Base-by-base conservation (phyloP, 2,888 invertebrate species). In the Eupeodes latifasciatus region DNA sequence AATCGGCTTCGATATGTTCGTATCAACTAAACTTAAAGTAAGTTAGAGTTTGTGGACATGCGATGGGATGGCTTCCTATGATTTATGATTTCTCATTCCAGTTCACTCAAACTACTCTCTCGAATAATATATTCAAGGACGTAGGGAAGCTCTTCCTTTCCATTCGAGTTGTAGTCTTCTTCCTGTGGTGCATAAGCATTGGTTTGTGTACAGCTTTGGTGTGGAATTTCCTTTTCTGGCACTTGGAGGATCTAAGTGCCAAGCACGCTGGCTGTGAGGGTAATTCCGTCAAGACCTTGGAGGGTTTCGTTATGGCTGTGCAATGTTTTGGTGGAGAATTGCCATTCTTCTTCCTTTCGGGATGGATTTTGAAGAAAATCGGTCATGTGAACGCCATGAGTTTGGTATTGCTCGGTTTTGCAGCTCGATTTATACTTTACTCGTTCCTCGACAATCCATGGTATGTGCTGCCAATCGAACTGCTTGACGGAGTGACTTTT, bases 141-240 rank as follows among this genome's bases (percentile, higher is more conserved):
- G 95, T 97, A 0, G 95, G 96, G 0, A 94, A 94, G 66, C 93
- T 98, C 72, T 93, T 98, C 16, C 93, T 94, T 0, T 96, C 97
- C 4, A 86, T 95, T 10, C 95, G 96, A 0, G 96, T 98, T 19
- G 92, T 97, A 9, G 94, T 97, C 2, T 98, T 98, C 92, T 94
- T 97, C 80, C 85, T 96, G 19, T 97, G 98, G 96, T 97, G 98
- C 80, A 95, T 97, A 84, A 95, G 95, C 2, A 96, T 97, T 34
- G 98, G 98, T 0, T 94, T 98, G 89, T 96, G 97, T 90, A 98
- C 97, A 0, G 98, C 97, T 0, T 93, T 98, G 0, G 94, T 98
- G 34, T 98, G 98, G 97, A 96, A 97, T 90, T 98, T 98, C 92
- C 94, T 98, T 0, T 97, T 98, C 92, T 98, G 97, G 96, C 95